Conservation (phyloP, 2,888 invertebrate species). For the Agrilus cyanescens region DNA sequence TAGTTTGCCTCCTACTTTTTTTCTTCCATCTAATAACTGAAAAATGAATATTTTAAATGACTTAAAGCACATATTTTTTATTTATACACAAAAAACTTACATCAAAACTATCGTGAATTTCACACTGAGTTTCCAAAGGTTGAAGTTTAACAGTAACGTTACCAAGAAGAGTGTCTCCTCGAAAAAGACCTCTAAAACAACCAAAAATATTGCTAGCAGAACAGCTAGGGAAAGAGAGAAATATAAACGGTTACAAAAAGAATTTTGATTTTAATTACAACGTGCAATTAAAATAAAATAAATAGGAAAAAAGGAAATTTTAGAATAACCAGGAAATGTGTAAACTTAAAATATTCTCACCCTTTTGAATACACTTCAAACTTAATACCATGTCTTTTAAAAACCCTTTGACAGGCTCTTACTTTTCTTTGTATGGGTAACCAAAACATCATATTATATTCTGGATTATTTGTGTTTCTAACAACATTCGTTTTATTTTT, state of each 20-base stretch:
- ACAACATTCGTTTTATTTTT: constrained; percentile 66
- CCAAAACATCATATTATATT: constrained; percentile 70
- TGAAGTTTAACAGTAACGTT: constrained; percentile 73
- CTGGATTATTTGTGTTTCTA: constrained; percentile 79
- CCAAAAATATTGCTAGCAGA: constrained; percentile 34
- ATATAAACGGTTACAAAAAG: constrained; percentile 16
- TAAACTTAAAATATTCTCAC: constrained; percentile 43
- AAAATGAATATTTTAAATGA: constrained; percentile 18
- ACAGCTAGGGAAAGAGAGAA: constrained; percentile 26
- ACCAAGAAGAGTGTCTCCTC: constrained; percentile 77
- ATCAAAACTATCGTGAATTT: constrained; percentile 84
- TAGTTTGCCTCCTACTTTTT: constrained; percentile 76
- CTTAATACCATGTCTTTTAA: constrained; percentile 83
- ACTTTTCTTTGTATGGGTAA: constrained; percentile 69
- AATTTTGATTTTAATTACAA: constrained; percentile 7
- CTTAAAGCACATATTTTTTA: constrained; percentile 1
- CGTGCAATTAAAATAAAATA: constrained; percentile 5
- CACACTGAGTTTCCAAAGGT: constrained; percentile 78
- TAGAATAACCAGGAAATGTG: neutral
- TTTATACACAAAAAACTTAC: constrained; percentile 51
- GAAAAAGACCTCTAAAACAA: constrained; percentile 88
- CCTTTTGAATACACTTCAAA: constrained; percentile 87
- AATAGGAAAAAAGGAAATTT: neutral
- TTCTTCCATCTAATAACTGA: constrained; percentile 82
- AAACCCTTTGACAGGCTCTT: constrained; percentile 69